Percentiles rank a stretch among this genome's conserved stretches.
phyloP scores from a whole-genome alignment of 2,888 invertebrate genomes.

The Miltochrista miniata region DNA sequence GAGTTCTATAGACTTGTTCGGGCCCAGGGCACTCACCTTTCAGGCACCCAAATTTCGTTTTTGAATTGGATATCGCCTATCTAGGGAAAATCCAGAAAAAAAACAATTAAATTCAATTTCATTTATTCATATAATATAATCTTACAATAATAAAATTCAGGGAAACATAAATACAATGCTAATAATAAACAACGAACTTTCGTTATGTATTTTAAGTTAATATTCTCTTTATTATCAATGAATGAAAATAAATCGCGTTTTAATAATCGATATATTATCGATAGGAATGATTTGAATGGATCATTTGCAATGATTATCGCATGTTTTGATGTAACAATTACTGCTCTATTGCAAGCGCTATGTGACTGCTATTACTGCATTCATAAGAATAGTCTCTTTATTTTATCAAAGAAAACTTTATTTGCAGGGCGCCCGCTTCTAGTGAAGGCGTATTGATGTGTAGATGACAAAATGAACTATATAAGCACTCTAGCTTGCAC shows the following conservation, averaged over 20 bases:
- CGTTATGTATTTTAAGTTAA: constrained; percentile 62
- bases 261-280: constrained; percentile 58
- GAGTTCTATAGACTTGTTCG: no score
- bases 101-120: constrained; percentile 38
- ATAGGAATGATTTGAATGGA: constrained; percentile 79
- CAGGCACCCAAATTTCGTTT: no score
- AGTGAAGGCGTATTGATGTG: constrained; percentile 73
- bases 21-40: no score
- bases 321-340: constrained; percentile 45
- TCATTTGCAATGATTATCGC: constrained; percentile 56
- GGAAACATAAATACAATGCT: constrained; percentile 83
- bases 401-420: constrained; percentile 24
- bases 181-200: constrained; percentile 73
- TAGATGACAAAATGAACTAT: constrained; percentile 55
- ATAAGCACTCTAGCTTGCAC: constrained; percentile 59
- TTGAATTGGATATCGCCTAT: no score
- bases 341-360: constrained; percentile 19
- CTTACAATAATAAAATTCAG: constrained; percentile 82
- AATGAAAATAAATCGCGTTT: constrained; percentile 53
- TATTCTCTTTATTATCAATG: constrained; percentile 59
- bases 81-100: constrained; percentile 4
- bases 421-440: constrained; percentile 46
- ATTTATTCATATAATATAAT: constrained; percentile 77
- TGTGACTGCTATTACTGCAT: constrained; percentile 16
- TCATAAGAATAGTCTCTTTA: constrained; percentile 41